Evolutionary conservation across 2,113 vertebrate species (phyloP).

Genomic region (Pluvianellus socialis): DNA sequence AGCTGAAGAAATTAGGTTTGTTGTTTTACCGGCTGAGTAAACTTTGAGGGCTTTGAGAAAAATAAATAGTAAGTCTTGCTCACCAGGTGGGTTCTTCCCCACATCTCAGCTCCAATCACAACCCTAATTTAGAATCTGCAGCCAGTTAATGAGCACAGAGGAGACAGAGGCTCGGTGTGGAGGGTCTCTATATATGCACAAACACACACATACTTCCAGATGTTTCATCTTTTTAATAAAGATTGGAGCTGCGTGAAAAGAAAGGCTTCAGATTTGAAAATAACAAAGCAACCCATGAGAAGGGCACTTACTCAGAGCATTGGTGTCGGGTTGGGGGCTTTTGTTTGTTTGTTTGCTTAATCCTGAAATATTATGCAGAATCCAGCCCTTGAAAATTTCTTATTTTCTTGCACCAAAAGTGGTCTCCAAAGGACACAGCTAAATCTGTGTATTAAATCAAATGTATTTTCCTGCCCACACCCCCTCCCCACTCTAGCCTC

Average conservation of each 20-base stretch:
- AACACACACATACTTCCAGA: conserved; percentile 11
- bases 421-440: conserved; percentile 16
- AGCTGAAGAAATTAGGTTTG: conserved; percentile 43
- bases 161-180: background rate
- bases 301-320: background rate
- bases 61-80: conserved; percentile 43
- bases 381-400: background rate
- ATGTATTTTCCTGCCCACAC: background rate
- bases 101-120: conserved; percentile 6
- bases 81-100: conserved; percentile 45
- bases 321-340: background rate
- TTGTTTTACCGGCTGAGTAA: conserved; percentile 49
- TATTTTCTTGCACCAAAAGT: background rate
- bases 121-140: conserved; percentile 57
- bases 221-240: conserved; percentile 45
- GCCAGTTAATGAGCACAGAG: conserved; percentile 62
- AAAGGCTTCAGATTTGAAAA: conserved; percentile 1
- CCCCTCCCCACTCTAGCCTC: background rate
- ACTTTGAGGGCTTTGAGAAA: conserved; percentile 58
- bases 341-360: background rate
- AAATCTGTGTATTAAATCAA: conserved; percentile 23
- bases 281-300: background rate
- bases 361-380: background rate
- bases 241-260: background rate
- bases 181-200: background rate